Base-by-base conservation (phyloP, 2,888 invertebrate species). In the Diarsia brunnea region DNA sequence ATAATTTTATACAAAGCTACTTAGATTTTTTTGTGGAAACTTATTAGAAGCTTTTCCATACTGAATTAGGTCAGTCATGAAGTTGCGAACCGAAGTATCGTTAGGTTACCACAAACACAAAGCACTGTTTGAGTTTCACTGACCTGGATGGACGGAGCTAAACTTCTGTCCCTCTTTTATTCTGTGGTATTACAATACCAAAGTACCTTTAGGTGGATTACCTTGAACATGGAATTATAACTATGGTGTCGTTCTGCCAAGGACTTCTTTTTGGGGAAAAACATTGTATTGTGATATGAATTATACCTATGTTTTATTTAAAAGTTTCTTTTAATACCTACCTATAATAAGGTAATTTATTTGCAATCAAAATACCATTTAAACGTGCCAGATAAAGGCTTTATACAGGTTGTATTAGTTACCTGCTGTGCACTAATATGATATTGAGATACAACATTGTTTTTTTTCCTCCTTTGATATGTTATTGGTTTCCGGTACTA, bases 211-310 rank as follows among this genome's bases (percentile, higher is more conserved):
- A 63, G 12, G 82, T 85, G 64, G 74, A 67, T 75, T 68, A 73
- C 84, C 84, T 84, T 84, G 84, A 75, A 65, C 21, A 67, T 43
- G 1, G 61, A 77, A 77, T 73, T 75, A 78, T 75, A 75, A 65
- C 16, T 31, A 61, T 19, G 43, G 12, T 63, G 61, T 65, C 51
- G 38, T 49, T 24, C 61, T 38, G n/a, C 4, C 72, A 67, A 67
- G 61, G 77, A 70, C 72, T 58, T 61, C 0, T 47, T 65, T 79
- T 75, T 14, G 38, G 58, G 21, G 19, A 71, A 73, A 68, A 81
- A 64, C 24, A 11, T 12, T 63, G 24, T 58, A 31, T 49, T 73
- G 65, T 45, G 1, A 27, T 60, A 21, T 4, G 16, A 49, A 67
- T 49, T 10, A 47, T 43, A 31, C n/a, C n/a, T 8, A 47, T 19